Conservation (phyloP, 2,113 vertebrate genomes). For the Campylorhamphus procurvoides region DNA sequence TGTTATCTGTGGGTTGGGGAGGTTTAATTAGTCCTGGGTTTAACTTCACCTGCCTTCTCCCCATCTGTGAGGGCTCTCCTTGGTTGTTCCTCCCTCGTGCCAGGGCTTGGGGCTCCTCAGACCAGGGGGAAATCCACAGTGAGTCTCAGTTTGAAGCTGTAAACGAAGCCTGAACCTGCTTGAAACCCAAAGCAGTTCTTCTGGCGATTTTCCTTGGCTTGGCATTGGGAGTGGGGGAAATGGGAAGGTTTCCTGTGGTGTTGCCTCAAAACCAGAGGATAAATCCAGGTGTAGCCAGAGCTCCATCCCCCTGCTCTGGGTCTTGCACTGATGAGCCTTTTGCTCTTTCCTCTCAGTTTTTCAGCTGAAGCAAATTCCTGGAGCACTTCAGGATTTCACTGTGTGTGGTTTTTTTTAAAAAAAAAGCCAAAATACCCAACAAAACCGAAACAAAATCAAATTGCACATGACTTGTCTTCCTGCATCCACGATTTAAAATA, state of each 20-base stretch:
- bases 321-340: not conserved
- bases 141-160: not conserved
- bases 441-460: slow-evolving; percentile 27
- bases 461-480: slow-evolving; percentile 61
- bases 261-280: not conserved
- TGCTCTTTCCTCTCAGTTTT: not conserved
- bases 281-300: not conserved
- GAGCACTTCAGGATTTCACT: not conserved
- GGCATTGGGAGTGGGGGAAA: not conserved
- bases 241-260: not conserved
- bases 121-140: not conserved
- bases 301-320: not conserved
- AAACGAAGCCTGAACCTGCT: slow-evolving; percentile 13
- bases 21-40: not conserved
- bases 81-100: not conserved
- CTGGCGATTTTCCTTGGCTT: not conserved
- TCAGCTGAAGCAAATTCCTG: not conserved
- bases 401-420: not conserved
- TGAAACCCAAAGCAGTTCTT: not conserved
- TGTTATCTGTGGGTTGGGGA: not conserved
- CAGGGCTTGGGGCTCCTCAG: not conserved
- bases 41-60: not conserved
- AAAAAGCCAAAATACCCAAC: not conserved
- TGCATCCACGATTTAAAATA: not conserved
- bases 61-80: not conserved